Base-by-base conservation (phyloP, 2,797 vertebrate species). In the Pelobates cultripes region DNA sequence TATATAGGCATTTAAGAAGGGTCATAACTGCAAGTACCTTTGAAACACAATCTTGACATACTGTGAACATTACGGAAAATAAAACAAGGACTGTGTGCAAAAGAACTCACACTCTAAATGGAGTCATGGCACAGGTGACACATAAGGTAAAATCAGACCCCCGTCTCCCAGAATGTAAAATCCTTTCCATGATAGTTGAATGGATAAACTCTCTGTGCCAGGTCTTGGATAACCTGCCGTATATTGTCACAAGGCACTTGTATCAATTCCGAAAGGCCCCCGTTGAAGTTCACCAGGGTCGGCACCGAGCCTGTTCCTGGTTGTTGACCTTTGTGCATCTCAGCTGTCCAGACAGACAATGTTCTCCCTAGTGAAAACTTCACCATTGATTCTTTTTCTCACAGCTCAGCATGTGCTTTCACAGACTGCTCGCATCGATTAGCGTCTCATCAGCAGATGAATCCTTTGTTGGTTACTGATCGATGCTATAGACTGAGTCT, bases 381-480 rank as follows among this genome's bases (percentile, higher is more conserved):
- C 91, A 90, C 12, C 86, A 93, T 87, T 91, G 92, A 91, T 90
- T 92, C 90, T 89, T 93, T 93, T 91, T 92, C 92, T 94, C 92
- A 93, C 92, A 92, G 93, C 90, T 90, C 91, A 90, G 90, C 93
- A 92, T 92, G 91, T 85, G 91, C 89, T 93, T 91, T 91, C 81
- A 43, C 90, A 91, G 91, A 89, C 89, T 91, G 90, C 85, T 88
- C 89, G 89, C 92, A 94, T 93, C 91, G 93, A 94, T 93, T 93
- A 91, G 92, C 91, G 89, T 93, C 88, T 91, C 89, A 63, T 91
- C 93, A 94, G 91, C 86, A 90, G 89, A 91, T 87, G 83, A 90
- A 93, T 92, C 89, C 90, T 93, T 94, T 93, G 91, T 91, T 88
- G 89, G 91, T 89, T 90, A 88, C 91, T 91, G 92, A 94, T 94